Base-by-base conservation (phyloP, 1,140 invertebrate genomes). In the Asobara japonica region DNA sequence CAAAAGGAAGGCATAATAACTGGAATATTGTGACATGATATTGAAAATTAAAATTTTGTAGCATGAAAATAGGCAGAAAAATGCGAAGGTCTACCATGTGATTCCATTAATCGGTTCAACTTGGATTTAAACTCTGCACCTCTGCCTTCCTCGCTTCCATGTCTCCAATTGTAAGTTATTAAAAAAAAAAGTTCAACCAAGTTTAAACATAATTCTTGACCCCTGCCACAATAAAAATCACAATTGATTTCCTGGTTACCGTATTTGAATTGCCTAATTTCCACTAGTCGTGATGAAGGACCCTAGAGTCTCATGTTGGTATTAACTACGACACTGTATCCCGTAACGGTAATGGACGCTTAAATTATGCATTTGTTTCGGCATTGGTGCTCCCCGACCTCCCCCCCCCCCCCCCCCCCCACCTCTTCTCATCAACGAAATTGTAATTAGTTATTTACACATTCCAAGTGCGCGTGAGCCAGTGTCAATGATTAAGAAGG, bases 371-470 rank as follows among this genome's bases (percentile, higher is more conserved):
- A 83, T 81, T 76, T 65, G 72, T 74, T 48, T 73, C 36, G 65
- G 51, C 66, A 66, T 71, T 73, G 69, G 51, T 48, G 5, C 31
- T 11, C 25, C 13, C 22, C 70, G 11, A 41, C 5, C 41, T 27
- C 33, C 36, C n/a, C 45, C 36, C 48, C 13, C 27, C 29, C 11
- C 13, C 38, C 38, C 16, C 16, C n/a, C 65, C 27, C 36, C 25
- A 8, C 27, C 41, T 22, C 11, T 56, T 22, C 51, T 71, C 29
- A 22, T 27, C 72, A 72, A 75, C 70, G 67, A 64, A 38, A 61
- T 65, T 74, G 75, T 80, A 83, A 83, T 83, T 81, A 80, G 78
- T 83, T 81, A 83, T 83, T 83, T 83, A 83, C 80, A 80, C 80
- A 79, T 82, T 83, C 74, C 75, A 75, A 79, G 78, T 76, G 78